Base-by-base conservation (phyloP, 2,888 invertebrate genomes). In the Drosophila subsilvestris region DNA sequence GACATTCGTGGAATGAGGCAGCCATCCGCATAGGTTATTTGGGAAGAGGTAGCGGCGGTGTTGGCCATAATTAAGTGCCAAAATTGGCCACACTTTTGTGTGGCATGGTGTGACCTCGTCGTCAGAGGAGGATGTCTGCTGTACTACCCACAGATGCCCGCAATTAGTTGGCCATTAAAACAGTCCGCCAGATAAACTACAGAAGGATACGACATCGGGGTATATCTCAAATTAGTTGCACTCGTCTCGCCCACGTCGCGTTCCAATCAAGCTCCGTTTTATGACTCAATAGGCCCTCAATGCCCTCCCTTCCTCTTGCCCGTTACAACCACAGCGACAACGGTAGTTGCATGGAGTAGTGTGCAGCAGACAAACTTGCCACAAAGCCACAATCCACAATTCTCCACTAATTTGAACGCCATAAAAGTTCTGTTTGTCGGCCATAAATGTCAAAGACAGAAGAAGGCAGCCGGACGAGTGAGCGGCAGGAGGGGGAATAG, bases 401-500 rank as follows among this genome's bases (percentile, higher is more conserved):
- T 78, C 84, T 73, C 76, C 69, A 86, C 88, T 84, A 88, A 84
- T 88, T 84, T 88, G 65, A 79, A 51, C 65, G 86, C 81, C 44
- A 84, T 84, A 86, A 86, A 84, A 84, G 86, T 88, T 88, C 86
- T 78, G 74, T 88, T 80, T 86, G 81, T 67, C 78, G 69, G 88
- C 81, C 76, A 80, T 88, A 84, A 84, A 86, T 76, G 88, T 83
- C 84, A 86, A 59, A 76, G 84, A 43, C 72, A 72, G 69, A 72
- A 45, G 70, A 48, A 45, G 71, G 47, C 43, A 22, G 14, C 32
- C 32, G 32, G 32, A 5, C 10, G 3, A 10, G 29, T 10, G 29
- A 10, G 1, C 6, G 25, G 25, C 5, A 5, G 51, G 48, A 22
- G 25, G 44, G 49, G 44, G 57, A 8, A 10, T 70, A 63, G 71